A percentile compares a stretch with the other conserved stretches of the same genome.
These are phyloP conservation scores for Clarias gariepinus DNA, from an alignment of 2,113 vertebrate species.

Conservation along the genomic window DNA sequence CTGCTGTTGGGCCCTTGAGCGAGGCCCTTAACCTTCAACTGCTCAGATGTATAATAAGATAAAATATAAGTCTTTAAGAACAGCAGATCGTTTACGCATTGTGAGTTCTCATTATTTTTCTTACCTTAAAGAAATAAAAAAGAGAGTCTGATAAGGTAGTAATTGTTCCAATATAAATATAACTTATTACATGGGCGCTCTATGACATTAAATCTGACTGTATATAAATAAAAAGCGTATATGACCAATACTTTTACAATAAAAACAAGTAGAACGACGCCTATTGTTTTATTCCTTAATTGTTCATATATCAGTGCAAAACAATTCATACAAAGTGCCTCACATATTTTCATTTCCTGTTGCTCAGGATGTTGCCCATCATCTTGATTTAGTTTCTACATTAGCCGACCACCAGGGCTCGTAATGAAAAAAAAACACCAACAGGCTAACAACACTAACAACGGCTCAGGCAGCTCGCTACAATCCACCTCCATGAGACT, in stretches of 20 bases:
- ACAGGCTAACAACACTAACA: slow-evolving; percentile 48
- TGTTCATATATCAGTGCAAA: background rate
- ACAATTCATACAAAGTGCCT: background rate
- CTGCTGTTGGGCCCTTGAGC: no score
- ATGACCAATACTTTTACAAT: background rate
- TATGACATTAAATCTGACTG: background rate
- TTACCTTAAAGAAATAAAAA: background rate
- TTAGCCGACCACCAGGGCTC: slow-evolving; percentile 38
- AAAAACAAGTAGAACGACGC: no score
- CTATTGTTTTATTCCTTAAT: background rate
- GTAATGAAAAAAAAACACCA: slow-evolving; percentile 34
- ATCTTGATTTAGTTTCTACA: slow-evolving; percentile 42
- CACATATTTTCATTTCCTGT: background rate
- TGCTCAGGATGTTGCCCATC: slow-evolving; percentile 38
- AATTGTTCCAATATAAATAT: background rate
- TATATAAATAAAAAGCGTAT: background rate
- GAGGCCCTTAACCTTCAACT: no score
- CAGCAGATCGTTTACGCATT: background rate
- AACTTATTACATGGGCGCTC: background rate
- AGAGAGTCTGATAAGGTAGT: background rate
- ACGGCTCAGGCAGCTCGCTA: slow-evolving; percentile 41
- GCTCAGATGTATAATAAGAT: no score
- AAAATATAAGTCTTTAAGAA: background rate
- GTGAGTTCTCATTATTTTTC: background rate
- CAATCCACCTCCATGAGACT: slow-evolving; percentile 52